Evolutionary conservation across 1,140 invertebrate genomes (phyloP), one percentile per base, ranked within the genome.

Genomic region (Popillia japonica): DNA sequence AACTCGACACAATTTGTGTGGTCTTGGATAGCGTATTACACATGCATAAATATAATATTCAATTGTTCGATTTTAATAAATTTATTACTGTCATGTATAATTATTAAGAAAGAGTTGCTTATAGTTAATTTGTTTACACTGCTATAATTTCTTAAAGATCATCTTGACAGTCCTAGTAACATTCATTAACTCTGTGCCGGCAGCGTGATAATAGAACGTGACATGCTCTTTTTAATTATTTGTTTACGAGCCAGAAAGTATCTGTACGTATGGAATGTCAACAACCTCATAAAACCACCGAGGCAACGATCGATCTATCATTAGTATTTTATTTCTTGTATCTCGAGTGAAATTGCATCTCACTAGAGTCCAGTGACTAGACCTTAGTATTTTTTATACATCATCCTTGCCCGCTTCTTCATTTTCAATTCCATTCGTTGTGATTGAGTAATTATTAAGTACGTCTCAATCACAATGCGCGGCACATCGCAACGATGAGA

Each of bases 401-500:
- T 68, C 22, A 27, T 68, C 22, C 22, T 22, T 22, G 4, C 22
- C 22, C n/a, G 17, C 14, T 6, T 27, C 8, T 34, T 68, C 61
- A 68, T 27, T 68, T 68, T 34, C 61, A 10, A 11, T 68, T 68
- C 61, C 9, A 22, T 68, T 68, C 61, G 76, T 74, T 78, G 78
- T 78, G 77, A 80, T 80, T 80, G 77, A 80, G 79, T 80, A 80
- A 80, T 80, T 80, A 80, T 80, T 80, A 76, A 80, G 76, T 78
- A 80, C 79, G 75, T 80, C 79, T 80, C 79, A 80, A 80, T 80
- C 79, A 80, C 77, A 34, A 68, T 68, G 22, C 61, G 20, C 61
- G 20, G 61, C 22, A 27, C 9, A 68, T 34, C 20, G 22, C 22
- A 22, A 64, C 14, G 59, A 23, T 23, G 59, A 6, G 59, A 64